These are phyloP conservation scores for Lochmaea crataegi DNA, from an alignment of 2,888 invertebrate species.

Conservation along the genomic window DNA sequence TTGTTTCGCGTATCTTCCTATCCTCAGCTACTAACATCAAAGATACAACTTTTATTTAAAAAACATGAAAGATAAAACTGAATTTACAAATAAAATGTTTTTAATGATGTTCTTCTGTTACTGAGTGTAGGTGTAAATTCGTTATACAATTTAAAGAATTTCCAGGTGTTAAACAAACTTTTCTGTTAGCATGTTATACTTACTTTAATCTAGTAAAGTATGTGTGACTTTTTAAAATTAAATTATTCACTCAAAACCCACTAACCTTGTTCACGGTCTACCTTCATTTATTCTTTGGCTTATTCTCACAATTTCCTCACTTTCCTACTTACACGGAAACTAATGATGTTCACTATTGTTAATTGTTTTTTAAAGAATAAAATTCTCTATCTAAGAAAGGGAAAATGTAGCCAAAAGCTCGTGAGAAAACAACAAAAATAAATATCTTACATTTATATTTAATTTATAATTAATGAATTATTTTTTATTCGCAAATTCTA, in stretches of 20 bases:
- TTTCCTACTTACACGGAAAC: neutral
- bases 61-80: no score
- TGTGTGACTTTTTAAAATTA: neutral
- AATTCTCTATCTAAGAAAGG: no score
- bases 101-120: no score
- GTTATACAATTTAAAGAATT: neutral
- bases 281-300: neutral
- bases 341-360: neutral
- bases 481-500: no score
- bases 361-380: no score
- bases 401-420: neutral
- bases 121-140: neutral
- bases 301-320: neutral
- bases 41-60: no score
- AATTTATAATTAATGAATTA: no score
- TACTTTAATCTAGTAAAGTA: neutral
- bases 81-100: no score
- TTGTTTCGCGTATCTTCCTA: no score
- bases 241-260: slow-evolving; percentile 9
- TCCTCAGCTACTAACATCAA: no score
- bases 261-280: slow-evolving; percentile 2
- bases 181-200: neutral
- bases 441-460: no score
- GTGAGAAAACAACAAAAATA: neutral
- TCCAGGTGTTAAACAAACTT: neutral